A percentile compares a stretch with the other conserved stretches of the same genome.
phyloP scores from a whole-genome alignment of 2,888 invertebrate species.

The Diadromus collaris region DNA sequence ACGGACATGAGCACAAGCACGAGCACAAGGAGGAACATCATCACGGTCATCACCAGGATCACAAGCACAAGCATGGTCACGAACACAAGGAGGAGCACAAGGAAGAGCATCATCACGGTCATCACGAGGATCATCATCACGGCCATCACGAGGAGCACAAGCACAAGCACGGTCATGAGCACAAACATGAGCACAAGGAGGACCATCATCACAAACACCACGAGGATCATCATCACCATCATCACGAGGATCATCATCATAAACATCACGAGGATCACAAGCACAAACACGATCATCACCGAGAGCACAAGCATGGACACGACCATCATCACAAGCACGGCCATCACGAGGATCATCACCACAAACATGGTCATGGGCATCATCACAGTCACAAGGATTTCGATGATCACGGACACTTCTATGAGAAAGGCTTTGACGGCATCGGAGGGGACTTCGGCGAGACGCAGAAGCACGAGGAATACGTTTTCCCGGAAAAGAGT shows the following conservation, averaged over 20 bases:
- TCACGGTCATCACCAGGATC: conserved; percentile 68
- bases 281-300: conserved; percentile 60
- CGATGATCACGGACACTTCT: conserved; percentile 67
- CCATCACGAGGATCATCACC: conserved; percentile 59
- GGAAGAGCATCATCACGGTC: conserved; percentile 67
- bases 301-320: conserved; percentile 67
- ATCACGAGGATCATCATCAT: conserved; percentile 62
- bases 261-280: conserved; percentile 64
- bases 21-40: conserved; percentile 71
- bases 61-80: conserved; percentile 71
- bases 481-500: conserved; percentile 68
- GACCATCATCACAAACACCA: conserved; percentile 69
- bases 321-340: conserved; percentile 61
- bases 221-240: conserved; percentile 71
- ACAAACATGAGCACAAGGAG: conserved; percentile 67
- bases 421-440: conserved; percentile 60
- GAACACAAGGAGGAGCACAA: conserved; percentile 72
- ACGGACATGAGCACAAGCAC: conserved; percentile 71
- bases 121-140: conserved; percentile 65
- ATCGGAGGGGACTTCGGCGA: conserved; percentile 66
- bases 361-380: conserved; percentile 63
- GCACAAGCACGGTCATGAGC: conserved; percentile 68
- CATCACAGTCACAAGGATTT: conserved; percentile 65
- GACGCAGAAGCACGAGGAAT: conserved; percentile 70
- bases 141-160: conserved; percentile 68